These are phyloP conservation scores for Rhincodon typus DNA, from an alignment of 2,797 vertebrate species.

Conservation along the genomic window DNA sequence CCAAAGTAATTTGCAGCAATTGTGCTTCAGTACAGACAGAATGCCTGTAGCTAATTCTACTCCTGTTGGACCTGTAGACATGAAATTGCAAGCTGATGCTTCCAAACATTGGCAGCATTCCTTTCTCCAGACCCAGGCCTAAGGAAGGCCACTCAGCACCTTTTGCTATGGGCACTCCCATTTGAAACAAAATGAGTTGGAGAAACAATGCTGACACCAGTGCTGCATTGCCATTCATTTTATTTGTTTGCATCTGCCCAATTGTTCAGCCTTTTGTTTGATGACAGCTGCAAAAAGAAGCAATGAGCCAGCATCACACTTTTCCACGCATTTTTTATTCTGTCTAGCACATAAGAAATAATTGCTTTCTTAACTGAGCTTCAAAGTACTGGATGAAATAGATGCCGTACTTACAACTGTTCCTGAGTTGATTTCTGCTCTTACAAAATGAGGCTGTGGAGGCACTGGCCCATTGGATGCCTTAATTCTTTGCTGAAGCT, in stretches of 20 bases:
- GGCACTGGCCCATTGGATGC: constrained; percentile 52
- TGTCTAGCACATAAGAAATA: neutral
- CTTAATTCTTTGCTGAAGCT: constrained; percentile 65
- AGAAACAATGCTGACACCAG: neutral
- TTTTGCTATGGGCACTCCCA: neutral
- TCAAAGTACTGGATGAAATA: neutral
- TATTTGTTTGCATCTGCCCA: neutral
- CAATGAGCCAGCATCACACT: neutral
- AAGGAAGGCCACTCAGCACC: neutral
- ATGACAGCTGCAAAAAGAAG: neutral
- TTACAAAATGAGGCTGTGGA: constrained; percentile 59
- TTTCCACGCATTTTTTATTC: too few species aligned
- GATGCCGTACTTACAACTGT: constrained; percentile 60
- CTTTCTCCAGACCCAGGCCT: neutral
- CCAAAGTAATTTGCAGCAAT: neutral
- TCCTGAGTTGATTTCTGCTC: constrained; percentile 52
- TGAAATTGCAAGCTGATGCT: neutral
- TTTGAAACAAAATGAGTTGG: neutral
- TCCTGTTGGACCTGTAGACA: neutral
- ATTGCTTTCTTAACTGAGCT: neutral
- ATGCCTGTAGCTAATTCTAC: neutral
- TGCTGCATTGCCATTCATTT: neutral
- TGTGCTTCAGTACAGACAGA: neutral
- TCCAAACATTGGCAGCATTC: neutral
- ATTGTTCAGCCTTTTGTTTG: neutral